Percentiles rank a stretch among this genome's conserved stretches.
These are phyloP conservation scores for Ciona savignyi DNA, from an alignment of 23 tunicate species.

Conservation along the genomic window DNA sequence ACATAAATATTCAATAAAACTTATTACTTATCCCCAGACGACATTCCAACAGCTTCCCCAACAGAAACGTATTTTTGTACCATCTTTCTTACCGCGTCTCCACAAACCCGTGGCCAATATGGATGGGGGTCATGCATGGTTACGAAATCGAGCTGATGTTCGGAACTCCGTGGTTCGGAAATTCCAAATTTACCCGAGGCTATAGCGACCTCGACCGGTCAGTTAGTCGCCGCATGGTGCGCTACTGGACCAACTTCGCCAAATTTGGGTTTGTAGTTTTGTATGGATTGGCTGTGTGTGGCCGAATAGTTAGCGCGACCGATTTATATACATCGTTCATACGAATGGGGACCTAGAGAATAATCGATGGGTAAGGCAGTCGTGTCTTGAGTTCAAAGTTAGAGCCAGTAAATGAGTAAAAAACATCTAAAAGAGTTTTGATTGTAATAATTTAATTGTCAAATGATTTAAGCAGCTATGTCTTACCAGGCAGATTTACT, in stretches of 20 bases:
- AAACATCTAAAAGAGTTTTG: neutral
- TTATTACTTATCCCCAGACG: too few relatives aligned
- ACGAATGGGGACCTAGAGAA: too few relatives aligned
- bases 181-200: neutral
- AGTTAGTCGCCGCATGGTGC: constrained; percentile 38
- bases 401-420: neutral
- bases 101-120: constrained; percentile 45
- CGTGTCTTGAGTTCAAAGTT: neutral
- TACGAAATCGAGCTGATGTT: constrained; percentile 68
- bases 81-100: constrained; percentile 47
- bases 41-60: constrained; percentile 16
- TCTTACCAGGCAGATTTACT: too few relatives aligned
- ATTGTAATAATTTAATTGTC: too few relatives aligned
- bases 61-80: constrained; percentile 30
- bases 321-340: too few relatives aligned
- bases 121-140: constrained; percentile 80
- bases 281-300: too few relatives aligned
- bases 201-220: constrained; percentile 28
- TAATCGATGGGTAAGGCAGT: too few relatives aligned
- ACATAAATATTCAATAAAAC: too few relatives aligned
- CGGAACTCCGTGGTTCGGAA: constrained; percentile 37
- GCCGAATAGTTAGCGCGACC: too few relatives aligned
- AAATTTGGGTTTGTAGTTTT: constrained; percentile 50
- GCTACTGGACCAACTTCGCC: constrained; percentile 65
- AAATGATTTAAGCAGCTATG: too few relatives aligned